Base-by-base conservation (phyloP, 2,113 vertebrate genomes). In the Rhinoderma darwinii region DNA sequence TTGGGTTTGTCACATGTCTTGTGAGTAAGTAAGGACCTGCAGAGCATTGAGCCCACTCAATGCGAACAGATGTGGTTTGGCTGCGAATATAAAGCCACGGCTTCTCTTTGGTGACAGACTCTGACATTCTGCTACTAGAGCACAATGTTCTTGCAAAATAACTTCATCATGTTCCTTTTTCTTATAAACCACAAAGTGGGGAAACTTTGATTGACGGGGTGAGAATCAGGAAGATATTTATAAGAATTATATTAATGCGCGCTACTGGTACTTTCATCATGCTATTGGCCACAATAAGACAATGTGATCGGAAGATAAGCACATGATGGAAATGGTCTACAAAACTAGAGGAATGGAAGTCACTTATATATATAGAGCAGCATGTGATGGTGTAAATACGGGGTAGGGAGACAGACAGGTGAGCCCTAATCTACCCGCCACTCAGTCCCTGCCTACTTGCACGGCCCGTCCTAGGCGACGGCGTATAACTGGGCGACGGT, bases 121-220 rank as follows among this genome's bases (percentile, higher is more conserved):
- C 30, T 54, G 75, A 77, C 74, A 50, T 77, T 35, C 10, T 47
- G 41, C 30, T 43, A 47, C 10, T 1, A 76, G 51, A 35, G 74
- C 20, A 68, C 51, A 86, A 14, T 68, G 84, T 86, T 79, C 59
- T 85, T 85, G 39, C 43, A 54, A 50, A 70, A 79, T 39, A 5
- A 35, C 56, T 35, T 63, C 10, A 14, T 44, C 5, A 10, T 35
- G 32, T 79, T 78, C 75, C 43, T 51, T 68, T 32, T 35, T 70
- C 17, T 47, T 37, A 50, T 7, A 47, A 86, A 86, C 74, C 84
- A 79, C 75, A 79, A 22, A 39, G 11, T 70, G 75, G 70, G 50
- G 59, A 86, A 78, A 79, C 39, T 61, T 3, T 35, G 70, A 56
- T 56, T 75, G 14, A 74, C 17, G 44, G 32, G 44, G 18, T 20